Conservation (phyloP, 2,797 vertebrate genomes). For the Myioborus miniatus region DNA sequence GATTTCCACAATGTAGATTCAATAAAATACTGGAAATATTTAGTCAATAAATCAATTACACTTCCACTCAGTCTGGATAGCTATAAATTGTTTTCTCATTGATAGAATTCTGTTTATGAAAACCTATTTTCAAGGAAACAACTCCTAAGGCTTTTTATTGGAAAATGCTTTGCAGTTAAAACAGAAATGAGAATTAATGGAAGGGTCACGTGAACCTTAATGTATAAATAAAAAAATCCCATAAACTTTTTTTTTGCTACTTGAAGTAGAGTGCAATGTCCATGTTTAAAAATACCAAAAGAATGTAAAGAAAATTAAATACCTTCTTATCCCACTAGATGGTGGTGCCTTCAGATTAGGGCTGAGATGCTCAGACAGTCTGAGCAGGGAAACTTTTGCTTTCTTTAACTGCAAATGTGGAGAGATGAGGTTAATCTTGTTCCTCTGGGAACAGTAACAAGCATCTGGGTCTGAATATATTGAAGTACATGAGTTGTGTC, state of each 20-base stretch:
- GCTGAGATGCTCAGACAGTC: not conserved
- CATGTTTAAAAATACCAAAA: not conserved
- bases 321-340: constrained; percentile 70
- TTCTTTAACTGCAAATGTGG: constrained; percentile 18
- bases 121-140: not conserved
- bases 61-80: not conserved
- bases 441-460: not conserved
- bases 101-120: constrained; percentile 38
- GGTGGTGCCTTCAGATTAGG: constrained; percentile 58
- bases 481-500: not conserved
- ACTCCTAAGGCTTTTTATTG: not conserved
- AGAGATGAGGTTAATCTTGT: not conserved
- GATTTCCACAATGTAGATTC: constrained; percentile 31
- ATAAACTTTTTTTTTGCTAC: not conserved
- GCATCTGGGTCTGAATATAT: not conserved
- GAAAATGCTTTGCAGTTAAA: constrained; percentile 22
- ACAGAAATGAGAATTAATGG: not conserved
- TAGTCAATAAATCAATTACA: constrained; percentile 37
- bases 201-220: not conserved
- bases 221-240: not conserved
- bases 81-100: constrained; percentile 23
- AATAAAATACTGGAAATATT: constrained; percentile 34
- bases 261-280: not conserved
- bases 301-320: constrained; percentile 48
- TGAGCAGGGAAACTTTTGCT: not conserved